Base-by-base conservation (phyloP, 1,140 invertebrate species). In the Bombus balteatus region DNA sequence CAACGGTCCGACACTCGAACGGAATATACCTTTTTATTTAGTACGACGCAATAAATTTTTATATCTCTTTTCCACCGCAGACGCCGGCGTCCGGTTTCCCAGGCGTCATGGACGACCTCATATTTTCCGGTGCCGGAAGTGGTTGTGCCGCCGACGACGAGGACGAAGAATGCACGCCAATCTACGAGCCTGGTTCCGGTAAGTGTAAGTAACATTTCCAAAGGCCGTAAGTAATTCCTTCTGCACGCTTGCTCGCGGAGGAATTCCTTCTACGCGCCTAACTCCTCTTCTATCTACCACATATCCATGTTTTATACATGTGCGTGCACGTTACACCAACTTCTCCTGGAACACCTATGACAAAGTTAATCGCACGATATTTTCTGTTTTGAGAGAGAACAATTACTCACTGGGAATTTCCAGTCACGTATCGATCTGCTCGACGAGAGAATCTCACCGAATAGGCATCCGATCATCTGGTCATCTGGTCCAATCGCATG, bases 71-170 rank as follows among this genome's bases (percentile, higher is more conserved):
- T 66, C 12, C 83, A 70, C 71, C 93, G 18, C 94, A 98, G 98
- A 98, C 98, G n/a, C 97, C 98, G 22, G 97, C 98, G 12, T 98
- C 97, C 34, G 97, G 97, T 6, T 97, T 97, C 91, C 96, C 97
- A 1, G 97, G 97, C 9, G 96, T 97, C 4, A 96, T 97, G 90
- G 98, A 98, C 91, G 98, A 98, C 92, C 95, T 98, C 47, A 97
- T 98, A 82, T 98, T 98, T 94, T 98, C 98, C 10, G 98, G 98
- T 34, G 98, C 98, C 12, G 98, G 98, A 22, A 98, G 98, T 28
- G 98, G 98, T 0, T 98, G 98, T 93, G 96, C 97, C 53, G 97
- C 97, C 86, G 98, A 98, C 92, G 98, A 98, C 92, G 97, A 97
- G 91, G 98, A 99, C 93, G 97, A 98, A 90, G 97, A 98, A 92